A percentile compares a stretch with the other conserved stretches of the same genome.
Evolutionary conservation across 2,797 vertebrate genomes (phyloP).

Genomic region (Threskiornis aethiopicus): DNA sequence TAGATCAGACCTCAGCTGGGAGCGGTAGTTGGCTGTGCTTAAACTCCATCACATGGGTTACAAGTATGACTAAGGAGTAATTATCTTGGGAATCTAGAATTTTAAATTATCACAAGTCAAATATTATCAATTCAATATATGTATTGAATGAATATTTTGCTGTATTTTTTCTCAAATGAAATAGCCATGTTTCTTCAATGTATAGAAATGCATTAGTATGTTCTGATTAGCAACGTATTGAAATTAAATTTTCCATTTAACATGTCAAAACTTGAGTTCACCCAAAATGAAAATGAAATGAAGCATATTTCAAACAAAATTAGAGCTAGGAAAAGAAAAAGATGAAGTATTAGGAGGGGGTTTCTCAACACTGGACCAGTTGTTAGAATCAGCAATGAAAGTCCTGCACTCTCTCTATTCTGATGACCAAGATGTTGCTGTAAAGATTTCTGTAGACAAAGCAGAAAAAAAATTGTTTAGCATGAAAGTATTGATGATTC

Average conservation of each 20-base stretch:
- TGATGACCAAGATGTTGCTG: background rate
- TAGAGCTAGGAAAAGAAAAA: background rate
- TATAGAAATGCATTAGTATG: background rate
- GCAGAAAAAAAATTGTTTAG: background rate
- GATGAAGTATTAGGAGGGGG: background rate
- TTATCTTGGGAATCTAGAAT: background rate
- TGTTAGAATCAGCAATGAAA: background rate
- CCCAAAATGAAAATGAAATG: background rate
- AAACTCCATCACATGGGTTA: background rate
- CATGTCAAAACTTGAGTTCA: background rate
- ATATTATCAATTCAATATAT: background rate
- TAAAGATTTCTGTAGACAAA: background rate
- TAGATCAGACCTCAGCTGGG: background rate
- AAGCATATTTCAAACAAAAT: background rate
- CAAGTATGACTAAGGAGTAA: background rate
- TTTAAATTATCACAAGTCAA: background rate
- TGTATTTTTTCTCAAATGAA: background rate
- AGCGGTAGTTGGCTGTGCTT: background rate
- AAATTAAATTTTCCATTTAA: background rate
- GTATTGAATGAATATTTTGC: background rate
- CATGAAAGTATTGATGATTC: background rate
- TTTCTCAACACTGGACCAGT: background rate
- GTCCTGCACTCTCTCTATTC: background rate
- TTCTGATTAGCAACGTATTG: background rate
- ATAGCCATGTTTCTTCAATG: background rate